These are phyloP conservation scores for Lycia hirtaria DNA, from an alignment of 2,888 invertebrate genomes.

Conservation along the genomic window DNA sequence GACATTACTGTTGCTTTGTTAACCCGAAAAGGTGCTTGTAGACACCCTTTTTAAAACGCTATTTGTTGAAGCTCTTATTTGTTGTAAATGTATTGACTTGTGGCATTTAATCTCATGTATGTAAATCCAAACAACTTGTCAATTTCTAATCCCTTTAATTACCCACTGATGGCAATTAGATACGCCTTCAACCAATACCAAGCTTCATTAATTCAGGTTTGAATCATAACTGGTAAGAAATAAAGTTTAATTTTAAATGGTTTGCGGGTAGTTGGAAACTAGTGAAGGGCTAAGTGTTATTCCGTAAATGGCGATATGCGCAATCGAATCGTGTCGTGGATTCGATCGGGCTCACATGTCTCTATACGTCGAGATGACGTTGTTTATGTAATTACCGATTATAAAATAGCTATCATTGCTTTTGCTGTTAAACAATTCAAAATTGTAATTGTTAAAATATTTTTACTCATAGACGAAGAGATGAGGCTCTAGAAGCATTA, in stretches of 20 bases:
- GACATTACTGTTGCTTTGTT: too few relatives aligned
- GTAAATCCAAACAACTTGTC: constrained; percentile 46
- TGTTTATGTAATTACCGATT: constrained; percentile 68
- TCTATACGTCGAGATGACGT: constrained; percentile 67
- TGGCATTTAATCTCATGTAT: constrained; percentile 2
- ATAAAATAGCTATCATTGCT: constrained; percentile 36
- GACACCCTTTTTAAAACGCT: too few relatives aligned
- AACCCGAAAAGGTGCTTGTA: too few relatives aligned
- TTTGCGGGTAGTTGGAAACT: constrained; percentile 6
- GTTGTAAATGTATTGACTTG: background rate
- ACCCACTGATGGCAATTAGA: constrained; percentile 43
- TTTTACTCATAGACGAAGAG: too few relatives aligned
- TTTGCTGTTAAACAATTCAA: constrained; percentile 7
- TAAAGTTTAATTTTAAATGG: constrained; percentile 9
- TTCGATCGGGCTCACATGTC: constrained; percentile 66
- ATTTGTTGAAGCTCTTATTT: too few relatives aligned
- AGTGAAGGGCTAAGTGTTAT: constrained; percentile 27
- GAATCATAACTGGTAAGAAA: background rate
- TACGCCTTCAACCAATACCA: constrained; percentile 1
- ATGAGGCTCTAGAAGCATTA: too few relatives aligned
- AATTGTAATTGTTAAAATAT: background rate
- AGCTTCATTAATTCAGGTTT: background rate
- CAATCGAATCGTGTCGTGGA: constrained; percentile 53
- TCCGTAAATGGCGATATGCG: constrained; percentile 48
- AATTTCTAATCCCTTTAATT: constrained; percentile 56